Base-by-base conservation (phyloP, 2,888 invertebrate species). In the Ecdyonurus torrentis region DNA sequence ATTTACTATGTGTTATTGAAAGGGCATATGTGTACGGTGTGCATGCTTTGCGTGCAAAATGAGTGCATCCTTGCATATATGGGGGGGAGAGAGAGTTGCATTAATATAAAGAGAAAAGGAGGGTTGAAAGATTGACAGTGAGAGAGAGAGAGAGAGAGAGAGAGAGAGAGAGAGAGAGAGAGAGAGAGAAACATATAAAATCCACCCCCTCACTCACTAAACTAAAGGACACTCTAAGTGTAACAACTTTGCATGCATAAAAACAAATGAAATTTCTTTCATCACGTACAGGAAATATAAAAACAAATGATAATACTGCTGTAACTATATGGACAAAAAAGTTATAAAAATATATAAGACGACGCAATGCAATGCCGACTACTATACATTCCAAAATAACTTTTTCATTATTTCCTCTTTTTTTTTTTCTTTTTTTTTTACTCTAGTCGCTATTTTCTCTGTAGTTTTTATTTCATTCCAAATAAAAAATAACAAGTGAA, bases 41-140 rank as follows among this genome's bases (percentile, higher is more conserved):
- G 23, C 24, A 18, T 59, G 59, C 59, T 59, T 22, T 22, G 59
- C 23, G 23, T 59, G 24, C 22, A 23, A 59, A 23, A 59, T 59
- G 24, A 22, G 24, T 20, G 24, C 59, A 24, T 24, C 22, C 5
- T 23, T 59, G 22, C 59, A 24, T 23, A 20, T 55, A 20, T 58
- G 52, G 64, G 58, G 59, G 20, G 63, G 20, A 61, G 23, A 22
- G 25, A 61, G 63, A 19, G 25, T 25, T 60, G 59, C 63, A 52
- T 58, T 22, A n/a, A n/a, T n/a, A n/a, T n/a, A 19, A n/a, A 22
- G 19, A 55, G 37, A 58, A 58, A 60, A 25, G 2, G 5, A 52
- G 59, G 64, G 65, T 63, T 63, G 66, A 59, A 65, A 61, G 63
- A 67, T 65, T 64, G 65, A 60, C 64, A 61, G 63, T 60, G 64